Base-by-base conservation (phyloP, 2,797 vertebrate species). In the Gymnothorax javanicus region DNA sequence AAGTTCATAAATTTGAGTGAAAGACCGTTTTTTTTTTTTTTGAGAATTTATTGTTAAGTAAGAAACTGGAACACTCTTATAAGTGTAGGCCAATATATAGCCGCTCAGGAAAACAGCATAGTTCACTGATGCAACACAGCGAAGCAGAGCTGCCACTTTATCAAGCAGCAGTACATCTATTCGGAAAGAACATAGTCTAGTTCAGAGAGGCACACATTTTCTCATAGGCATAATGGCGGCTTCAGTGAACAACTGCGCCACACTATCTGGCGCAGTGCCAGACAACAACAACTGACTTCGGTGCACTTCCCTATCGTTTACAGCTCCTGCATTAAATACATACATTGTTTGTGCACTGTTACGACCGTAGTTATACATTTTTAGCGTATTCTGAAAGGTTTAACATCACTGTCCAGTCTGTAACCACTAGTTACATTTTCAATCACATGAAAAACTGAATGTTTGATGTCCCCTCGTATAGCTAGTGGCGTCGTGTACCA, bases 241-340 rank as follows among this genome's bases (percentile, higher is more conserved):
- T 13, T 23, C 17, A 12, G 20, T 27, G 77, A 25, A n/a, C 69
- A 81, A 85, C 87, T 88, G 84, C 87, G 87, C 87, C 84, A 87
- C 75, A 85, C 60, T 57, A 5, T 11, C 25, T 87, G 87, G 87
- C 84, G 85, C 15, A 9, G 54, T 85, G 87, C 87, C 87, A 88
- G 71, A 7, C 57, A 75, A 84, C 12, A 67, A 83, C 23, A 4
- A 13, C 52, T 56, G 50, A 7, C 23, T 81, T 71, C 9, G 7
- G n/a, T 7, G 50, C 52, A 1, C n/a, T 81, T 81, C 50, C 52
- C 54, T 81, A 12, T 81, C 77, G 77, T 23, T 81, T 54, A 9
- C n/a, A 81, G n/a, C 2, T n/a, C 3, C 11, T 52, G 25, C 23
- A n/a, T 33, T 81, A n/a, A 3, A 50, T 50, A 20, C 20, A 13